Base-by-base conservation (phyloP, 2,888 invertebrate species). In the Platerodrilus igneus region DNA sequence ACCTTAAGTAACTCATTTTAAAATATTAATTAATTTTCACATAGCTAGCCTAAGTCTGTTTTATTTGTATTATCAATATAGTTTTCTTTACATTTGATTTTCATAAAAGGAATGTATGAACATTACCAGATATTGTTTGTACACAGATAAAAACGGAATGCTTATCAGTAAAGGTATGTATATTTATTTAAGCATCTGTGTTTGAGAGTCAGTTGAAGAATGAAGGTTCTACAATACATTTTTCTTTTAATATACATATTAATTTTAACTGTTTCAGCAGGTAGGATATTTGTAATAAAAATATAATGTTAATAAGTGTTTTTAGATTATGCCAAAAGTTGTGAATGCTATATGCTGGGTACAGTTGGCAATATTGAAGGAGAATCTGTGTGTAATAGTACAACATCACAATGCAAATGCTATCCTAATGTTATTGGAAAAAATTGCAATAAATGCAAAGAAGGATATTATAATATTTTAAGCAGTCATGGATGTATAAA, bases 341-440 rank as follows among this genome's bases (percentile, higher is more conserved):
- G 93, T 60, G 79, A 82, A 56, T 95, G 95, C 61, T 84, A 86
- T 59, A 77, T 79, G 2, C 76, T 81, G 0, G 94, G 93, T 2
- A 89, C 83, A 0, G 67, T 75, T 52, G 86, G 79, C 70, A 83
- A 78, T 52, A 77, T 69, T 5, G 83, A 75, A 53, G 84, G 79
- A 9, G 80, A 77, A 18, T 80, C 80, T 2, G 72, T 76, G 29
- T 88, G 88, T 53, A 82, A 87, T 52, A 83, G 82, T 32, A 71
- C 84, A 0, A 81, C 81, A 0, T 86, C 84, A 1, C 81, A 78
- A 58, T 89, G 88, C 50, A 70, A 76, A 3, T 88, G 88, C 55
- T 81, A 84, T 31, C 75, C 81, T 0, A 81, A 86, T 56, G 83
- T 87, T 1, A 75, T 77, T 21, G 87, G 85, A 3, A 75, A 76